Base-by-base conservation (phyloP, 1,140 invertebrate genomes). In the Pseudomyrmex gracilis region DNA sequence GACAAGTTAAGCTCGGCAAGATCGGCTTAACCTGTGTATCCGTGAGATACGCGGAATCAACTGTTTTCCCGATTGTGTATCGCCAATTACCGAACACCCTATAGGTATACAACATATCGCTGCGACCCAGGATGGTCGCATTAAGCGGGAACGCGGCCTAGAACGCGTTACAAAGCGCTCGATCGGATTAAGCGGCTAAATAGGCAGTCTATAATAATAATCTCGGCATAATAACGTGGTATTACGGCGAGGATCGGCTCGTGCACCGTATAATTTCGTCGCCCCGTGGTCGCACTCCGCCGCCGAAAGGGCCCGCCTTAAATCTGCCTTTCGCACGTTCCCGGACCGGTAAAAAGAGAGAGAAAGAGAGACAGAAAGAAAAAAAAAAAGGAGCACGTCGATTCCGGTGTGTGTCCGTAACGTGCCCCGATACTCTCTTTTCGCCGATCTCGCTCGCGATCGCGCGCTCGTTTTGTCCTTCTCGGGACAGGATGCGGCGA, bases 161-260 rank as follows among this genome's bases (percentile, higher is more conserved):
- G 87, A 88, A 78, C 83, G 80, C 87, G 87, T 89, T 89, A 89
- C 87, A 89, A 88, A 89, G 87, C 87, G 87, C 84, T 88, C 87
- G 87, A 89, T 89, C 87, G 87, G 87, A 89, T 89, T 89, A 89
- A 89, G 78, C 87, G 87, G 84, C 84, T 89, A 89, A 34, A 89
- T 89, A 89, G 84, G 84, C 87, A 87, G 87, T 89, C 87, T 89
- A 89, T 89, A 89, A 89, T 89, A 89, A 89, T 89, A 89, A 89
- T 89, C 87, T 73, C 73, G 84, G 67, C 84, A 58, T 89, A 89
- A 89, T 88, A 88, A 89, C 87, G 87, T 89, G 87, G 78, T 89
- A 89, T 89, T 89, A 89, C 87, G 80, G 20, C 58, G 73, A 88
- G 84, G 87, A 88, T 89, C 84, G 87, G 47, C 49, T 20, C 49